Percentiles rank a stretch among this genome's conserved stretches.
phyloP scores from a whole-genome alignment of 2,797 vertebrate genomes.

The Hirundo rustica region DNA sequence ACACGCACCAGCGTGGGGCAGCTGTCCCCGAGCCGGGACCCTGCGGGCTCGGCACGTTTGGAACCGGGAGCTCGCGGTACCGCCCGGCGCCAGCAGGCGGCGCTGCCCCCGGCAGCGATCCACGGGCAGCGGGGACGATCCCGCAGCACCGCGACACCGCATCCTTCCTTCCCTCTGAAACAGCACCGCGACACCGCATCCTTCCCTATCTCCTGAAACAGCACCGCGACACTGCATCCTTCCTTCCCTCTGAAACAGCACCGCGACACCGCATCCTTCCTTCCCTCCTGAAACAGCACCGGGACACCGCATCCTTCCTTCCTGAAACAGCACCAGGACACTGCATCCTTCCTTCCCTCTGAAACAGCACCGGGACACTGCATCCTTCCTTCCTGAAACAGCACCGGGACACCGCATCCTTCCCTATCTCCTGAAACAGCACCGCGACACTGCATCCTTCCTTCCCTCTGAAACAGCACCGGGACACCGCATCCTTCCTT shows the following conservation, averaged over 20 bases:
- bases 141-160: neutral
- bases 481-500: neutral
- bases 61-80: neutral
- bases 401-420: too few relatives aligned
- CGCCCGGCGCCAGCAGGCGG: neutral
- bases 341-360: too few relatives aligned
- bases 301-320: too few relatives aligned
- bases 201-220: neutral
- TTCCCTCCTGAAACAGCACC: too few relatives aligned
- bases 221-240: neutral
- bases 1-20: neutral
- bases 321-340: too few relatives aligned
- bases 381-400: too few relatives aligned
- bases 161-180: neutral
- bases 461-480: too few relatives aligned
- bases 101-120: neutral
- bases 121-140: neutral
- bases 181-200: too few relatives aligned
- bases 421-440: neutral
- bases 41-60: rapidly evolving
- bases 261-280: too few relatives aligned
- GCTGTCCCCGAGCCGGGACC: neutral
- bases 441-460: neutral
- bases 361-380: too few relatives aligned
- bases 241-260: neutral